phyloP scores from a whole-genome alignment of 2,888 invertebrate genomes.

The Cephonodes hylas region DNA sequence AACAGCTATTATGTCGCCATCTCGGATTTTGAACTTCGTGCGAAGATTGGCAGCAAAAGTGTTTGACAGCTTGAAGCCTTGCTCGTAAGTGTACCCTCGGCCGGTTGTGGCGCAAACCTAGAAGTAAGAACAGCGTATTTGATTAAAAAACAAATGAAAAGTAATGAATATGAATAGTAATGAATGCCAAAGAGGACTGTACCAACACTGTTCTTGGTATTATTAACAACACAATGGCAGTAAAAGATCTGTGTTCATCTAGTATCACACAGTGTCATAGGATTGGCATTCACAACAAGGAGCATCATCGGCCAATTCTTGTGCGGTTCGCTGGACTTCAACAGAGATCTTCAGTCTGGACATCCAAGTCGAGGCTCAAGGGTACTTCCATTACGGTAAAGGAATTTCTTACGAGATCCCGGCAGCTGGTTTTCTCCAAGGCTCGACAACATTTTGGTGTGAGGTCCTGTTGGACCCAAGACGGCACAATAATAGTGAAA shows the following conservation, averaged over 20 bases:
- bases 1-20: constrained; percentile 85
- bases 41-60: constrained; percentile 85
- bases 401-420: not conserved
- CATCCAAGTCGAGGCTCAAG: not conserved
- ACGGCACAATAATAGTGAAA: not conserved
- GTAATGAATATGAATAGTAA: too few relatives aligned
- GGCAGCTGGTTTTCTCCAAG: not conserved
- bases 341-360: not conserved
- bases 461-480: not conserved
- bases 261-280: not conserved
- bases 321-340: too few relatives aligned
- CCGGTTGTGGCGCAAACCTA: constrained; percentile 89
- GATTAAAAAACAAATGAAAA: not conserved
- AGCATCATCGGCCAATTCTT: not conserved
- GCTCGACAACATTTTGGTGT: not conserved
- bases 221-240: too few relatives aligned
- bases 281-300: not conserved
- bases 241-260: not conserved
- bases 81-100: constrained; percentile 86
- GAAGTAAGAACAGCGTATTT: constrained; percentile 25
- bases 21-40: constrained; percentile 82
- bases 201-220: too few relatives aligned
- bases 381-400: too few relatives aligned
- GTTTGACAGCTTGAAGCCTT: constrained; percentile 83
- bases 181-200: too few relatives aligned